phyloP scores from a whole-genome alignment of 2,797 vertebrate species.

The Acanthiza pusilla region DNA sequence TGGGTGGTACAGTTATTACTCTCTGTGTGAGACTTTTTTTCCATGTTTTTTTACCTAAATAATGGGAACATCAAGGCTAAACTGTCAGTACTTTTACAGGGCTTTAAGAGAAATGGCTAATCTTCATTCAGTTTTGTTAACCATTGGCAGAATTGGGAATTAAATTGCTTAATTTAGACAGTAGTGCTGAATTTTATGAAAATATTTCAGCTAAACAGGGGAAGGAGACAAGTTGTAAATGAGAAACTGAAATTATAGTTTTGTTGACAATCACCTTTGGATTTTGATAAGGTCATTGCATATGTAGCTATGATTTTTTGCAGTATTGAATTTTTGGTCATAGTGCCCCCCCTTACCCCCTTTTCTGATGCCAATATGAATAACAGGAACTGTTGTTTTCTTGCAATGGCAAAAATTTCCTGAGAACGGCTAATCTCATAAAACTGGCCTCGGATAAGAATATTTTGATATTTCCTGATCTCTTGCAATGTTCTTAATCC shows the following conservation, averaged over 20 bases:
- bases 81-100: neutral
- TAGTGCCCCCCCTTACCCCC: accelerated
- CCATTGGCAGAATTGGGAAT: neutral
- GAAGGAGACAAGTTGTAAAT: neutral
- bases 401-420: neutral
- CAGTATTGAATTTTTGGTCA: neutral
- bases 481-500: neutral
- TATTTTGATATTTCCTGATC: neutral
- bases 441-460: neutral
- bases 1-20: neutral
- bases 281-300: neutral
- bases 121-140: neutral
- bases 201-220: neutral
- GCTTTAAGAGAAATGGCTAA: neutral
- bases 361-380: neutral
- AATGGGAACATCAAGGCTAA: neutral
- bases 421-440: neutral
- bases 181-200: neutral
- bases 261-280: neutral
- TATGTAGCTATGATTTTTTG: neutral
- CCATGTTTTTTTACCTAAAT: neutral
- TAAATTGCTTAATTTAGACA: neutral
- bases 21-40: neutral
- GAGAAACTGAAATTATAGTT: neutral
- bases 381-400: neutral